phyloP scores from a whole-genome alignment of 2,888 invertebrate genomes.

The Phania funesta region DNA sequence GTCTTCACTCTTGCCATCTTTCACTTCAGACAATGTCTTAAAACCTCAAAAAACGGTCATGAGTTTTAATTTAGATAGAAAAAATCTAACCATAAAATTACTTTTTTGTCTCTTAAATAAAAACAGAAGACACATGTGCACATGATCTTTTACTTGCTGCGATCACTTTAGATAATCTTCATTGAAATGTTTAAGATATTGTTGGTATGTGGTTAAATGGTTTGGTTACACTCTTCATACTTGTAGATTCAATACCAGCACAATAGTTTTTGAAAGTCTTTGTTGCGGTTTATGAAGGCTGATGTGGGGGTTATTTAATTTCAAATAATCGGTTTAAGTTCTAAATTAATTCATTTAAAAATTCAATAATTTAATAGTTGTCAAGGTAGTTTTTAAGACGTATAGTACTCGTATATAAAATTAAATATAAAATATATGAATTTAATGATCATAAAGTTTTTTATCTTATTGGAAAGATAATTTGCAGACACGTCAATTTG shows the following conservation, averaged over 20 bases:
- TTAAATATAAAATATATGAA: no score
- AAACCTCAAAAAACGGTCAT: constrained; percentile 22
- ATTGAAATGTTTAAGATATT: constrained; percentile 25
- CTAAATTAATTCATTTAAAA: no score
- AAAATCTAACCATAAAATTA: background rate
- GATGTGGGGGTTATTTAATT: background rate
- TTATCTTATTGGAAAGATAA: no score
- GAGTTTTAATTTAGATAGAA: background rate
- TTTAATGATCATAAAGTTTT: no score
- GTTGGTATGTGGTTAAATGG: constrained; percentile 1
- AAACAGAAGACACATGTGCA: background rate
- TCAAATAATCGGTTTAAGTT: no score
- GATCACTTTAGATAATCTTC: constrained; percentile 43
- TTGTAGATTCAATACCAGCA: background rate
- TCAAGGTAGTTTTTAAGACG: no score
- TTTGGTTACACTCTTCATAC: background rate
- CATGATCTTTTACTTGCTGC: constrained; percentile 33
- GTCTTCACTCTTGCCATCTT: background rate
- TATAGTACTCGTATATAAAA: no score
- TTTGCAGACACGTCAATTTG: no score
- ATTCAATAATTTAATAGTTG: no score
- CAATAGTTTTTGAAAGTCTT: constrained; percentile 37
- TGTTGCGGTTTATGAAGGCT: constrained; percentile 5
- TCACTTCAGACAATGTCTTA: constrained; percentile 1
- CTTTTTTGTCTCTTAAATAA: background rate